Conservation (phyloP, 2,797 vertebrate genomes). For the Cyclopterus lumpus region DNA sequence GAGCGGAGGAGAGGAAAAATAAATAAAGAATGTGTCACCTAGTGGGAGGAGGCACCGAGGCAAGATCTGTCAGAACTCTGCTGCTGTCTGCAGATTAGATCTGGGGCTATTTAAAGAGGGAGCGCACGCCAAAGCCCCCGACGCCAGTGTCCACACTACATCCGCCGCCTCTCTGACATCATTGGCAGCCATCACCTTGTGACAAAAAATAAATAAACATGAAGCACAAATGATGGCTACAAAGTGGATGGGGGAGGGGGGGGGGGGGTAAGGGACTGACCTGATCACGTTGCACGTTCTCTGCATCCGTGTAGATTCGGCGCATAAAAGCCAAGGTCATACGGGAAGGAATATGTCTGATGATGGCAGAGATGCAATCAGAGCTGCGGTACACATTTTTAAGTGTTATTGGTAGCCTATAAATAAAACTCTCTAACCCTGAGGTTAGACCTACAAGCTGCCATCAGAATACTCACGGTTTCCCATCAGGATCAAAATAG, state of each 20-base stretch:
- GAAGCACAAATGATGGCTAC: conserved; percentile 48
- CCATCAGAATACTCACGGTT: conserved; percentile 65
- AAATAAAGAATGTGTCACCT: conserved; percentile 85
- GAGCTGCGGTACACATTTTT: conserved; percentile 27
- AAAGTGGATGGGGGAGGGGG: conserved; percentile 5
- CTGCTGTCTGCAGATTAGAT: conserved; percentile 87
- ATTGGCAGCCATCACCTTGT: conserved; percentile 65
- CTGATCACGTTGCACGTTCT: conserved; percentile 36
- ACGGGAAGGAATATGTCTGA: conserved; percentile 36
- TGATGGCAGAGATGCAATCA: conserved; percentile 59
- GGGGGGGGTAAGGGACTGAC: conserved; percentile 41
- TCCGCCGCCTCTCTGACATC: conserved; percentile 58
- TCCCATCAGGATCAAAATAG: conserved; percentile 58
- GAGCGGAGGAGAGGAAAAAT: conserved; percentile 76
- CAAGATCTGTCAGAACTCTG: conserved; percentile 84
- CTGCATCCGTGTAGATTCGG: conserved; percentile 35
- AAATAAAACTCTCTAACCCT: conserved; percentile 50
- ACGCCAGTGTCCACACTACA: conserved; percentile 64
- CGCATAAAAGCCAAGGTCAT: conserved; percentile 67
- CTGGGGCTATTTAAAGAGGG: conserved; percentile 83
- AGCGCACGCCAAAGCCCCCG: conserved; percentile 55
- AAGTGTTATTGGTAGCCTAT: conserved; percentile 47
- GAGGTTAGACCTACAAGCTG: conserved; percentile 45
- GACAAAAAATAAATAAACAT: conserved; percentile 37
- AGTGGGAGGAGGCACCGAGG: conserved; percentile 80